Conservation (phyloP, 2,113 vertebrate genomes). For the Antechinus stuartii region DNA sequence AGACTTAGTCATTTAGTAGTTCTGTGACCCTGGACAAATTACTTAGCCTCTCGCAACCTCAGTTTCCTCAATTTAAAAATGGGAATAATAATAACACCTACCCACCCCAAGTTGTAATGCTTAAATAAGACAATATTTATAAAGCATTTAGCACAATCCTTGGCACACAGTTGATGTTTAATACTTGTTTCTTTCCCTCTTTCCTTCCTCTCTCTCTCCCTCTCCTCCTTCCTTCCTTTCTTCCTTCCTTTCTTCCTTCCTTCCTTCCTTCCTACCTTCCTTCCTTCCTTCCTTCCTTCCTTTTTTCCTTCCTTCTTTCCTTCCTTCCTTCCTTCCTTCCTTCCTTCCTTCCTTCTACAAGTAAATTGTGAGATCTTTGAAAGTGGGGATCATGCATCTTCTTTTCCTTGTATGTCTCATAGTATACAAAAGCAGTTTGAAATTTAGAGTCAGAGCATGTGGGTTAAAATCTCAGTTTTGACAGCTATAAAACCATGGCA, state of each 20-base stretch:
- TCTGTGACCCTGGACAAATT: background rate
- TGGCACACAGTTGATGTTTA: background rate
- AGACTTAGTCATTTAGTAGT: background rate
- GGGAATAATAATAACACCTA: background rate
- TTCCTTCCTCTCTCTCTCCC: too few species aligned
- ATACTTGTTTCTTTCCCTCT: background rate
- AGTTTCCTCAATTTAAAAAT: background rate
- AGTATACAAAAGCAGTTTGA: background rate
- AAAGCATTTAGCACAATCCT: background rate
- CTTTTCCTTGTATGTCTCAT: background rate
- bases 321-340: background rate
- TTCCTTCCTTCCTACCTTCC: too few species aligned
- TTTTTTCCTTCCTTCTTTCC: too few species aligned
- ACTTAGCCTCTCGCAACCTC: background rate
- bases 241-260: too few species aligned
- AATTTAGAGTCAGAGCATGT: background rate
- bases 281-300: background rate
- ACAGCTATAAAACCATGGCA: background rate
- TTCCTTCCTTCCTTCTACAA: background rate
- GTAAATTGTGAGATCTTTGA: background rate
- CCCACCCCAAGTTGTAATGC: background rate
- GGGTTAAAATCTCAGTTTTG: background rate
- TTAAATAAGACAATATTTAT: background rate
- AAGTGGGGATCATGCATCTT: background rate
- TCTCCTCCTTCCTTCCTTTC: too few species aligned